Evolutionary conservation across 2,888 invertebrate species (phyloP).

Genomic region (Microplitis deprimator): DNA sequence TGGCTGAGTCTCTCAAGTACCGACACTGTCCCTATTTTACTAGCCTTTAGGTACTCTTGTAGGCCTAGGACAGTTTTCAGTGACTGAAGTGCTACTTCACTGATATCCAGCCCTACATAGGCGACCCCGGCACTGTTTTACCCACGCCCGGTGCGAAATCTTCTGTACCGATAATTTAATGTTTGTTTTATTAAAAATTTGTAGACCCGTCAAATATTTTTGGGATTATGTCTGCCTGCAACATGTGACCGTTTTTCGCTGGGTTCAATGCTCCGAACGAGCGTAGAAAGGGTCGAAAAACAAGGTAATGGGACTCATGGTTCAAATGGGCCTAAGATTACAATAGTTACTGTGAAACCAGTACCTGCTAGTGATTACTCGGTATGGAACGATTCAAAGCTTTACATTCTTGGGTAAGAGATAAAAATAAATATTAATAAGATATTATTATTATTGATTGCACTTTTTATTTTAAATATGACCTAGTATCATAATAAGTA

Average conservation of each 20-base stretch:
- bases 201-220: constrained; percentile 79
- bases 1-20: no score
- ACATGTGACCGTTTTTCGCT: constrained; percentile 74
- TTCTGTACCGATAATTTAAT: no score
- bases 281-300: constrained; percentile 68
- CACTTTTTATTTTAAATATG: neutral
- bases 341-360: constrained; percentile 78
- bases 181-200: constrained; percentile 44
- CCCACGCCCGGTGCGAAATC: no score
- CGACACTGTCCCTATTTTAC: no score
- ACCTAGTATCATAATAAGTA: neutral
- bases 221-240: constrained; percentile 83
- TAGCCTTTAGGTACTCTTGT: no score
- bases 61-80: no score
- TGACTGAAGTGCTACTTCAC: no score
- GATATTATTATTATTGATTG: constrained; percentile 7
- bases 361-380: constrained; percentile 79
- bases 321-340: constrained; percentile 73
- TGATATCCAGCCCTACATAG: no score
- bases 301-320: constrained; percentile 73
- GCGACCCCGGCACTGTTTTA: no score
- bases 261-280: constrained; percentile 66
- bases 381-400: constrained; percentile 79
- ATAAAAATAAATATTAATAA: constrained; percentile 25
- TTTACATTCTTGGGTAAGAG: constrained; percentile 80